These are phyloP conservation scores for Chrysopilus asiliformis DNA, from an alignment of 2,888 invertebrate species.

Conservation along the genomic window DNA sequence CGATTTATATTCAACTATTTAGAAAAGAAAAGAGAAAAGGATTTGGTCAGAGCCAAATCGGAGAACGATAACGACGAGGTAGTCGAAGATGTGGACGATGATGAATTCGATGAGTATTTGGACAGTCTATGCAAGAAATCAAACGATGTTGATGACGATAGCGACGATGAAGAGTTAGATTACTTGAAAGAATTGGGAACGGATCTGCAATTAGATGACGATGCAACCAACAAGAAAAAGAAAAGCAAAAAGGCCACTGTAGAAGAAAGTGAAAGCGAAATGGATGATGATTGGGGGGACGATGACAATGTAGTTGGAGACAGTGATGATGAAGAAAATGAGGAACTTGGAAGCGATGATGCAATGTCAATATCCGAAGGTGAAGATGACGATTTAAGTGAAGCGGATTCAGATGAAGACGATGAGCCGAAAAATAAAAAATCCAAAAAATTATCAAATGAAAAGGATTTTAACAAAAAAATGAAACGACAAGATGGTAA, in stretches of 20 bases:
- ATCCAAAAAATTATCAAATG: slow-evolving; percentile 14
- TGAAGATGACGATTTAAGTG: slow-evolving; percentile 20
- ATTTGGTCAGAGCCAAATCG: slow-evolving; percentile 24
- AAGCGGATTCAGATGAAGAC: slow-evolving; percentile 20
- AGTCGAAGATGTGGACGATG: slow-evolving; percentile 52
- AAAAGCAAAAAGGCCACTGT: slow-evolving; percentile 23
- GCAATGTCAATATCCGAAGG: slow-evolving; percentile 36
- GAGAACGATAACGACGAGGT: slow-evolving; percentile 40
- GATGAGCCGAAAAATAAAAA: slow-evolving; percentile 17
- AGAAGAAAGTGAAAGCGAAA: slow-evolving; percentile 28
- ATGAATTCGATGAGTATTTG: slow-evolving; percentile 41
- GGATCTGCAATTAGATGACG: slow-evolving; percentile 23
- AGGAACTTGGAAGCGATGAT: slow-evolving; percentile 27
- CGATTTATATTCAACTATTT: slow-evolving; percentile 45
- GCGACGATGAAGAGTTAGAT: slow-evolving; percentile 47
- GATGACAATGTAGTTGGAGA: slow-evolving; percentile 29
- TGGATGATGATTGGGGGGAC: slow-evolving; percentile 24
- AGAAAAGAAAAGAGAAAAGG: slow-evolving; percentile 38
- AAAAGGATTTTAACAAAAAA: slow-evolving; percentile 26
- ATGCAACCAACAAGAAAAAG: slow-evolving; percentile 23
- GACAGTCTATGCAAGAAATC: slow-evolving; percentile 40
- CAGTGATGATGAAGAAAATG: slow-evolving; percentile 25
- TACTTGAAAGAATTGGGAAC: slow-evolving; percentile 52
- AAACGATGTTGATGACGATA: slow-evolving; percentile 48
- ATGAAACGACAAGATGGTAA: slow-evolving; percentile 30